Evolutionary conservation across 2,797 vertebrate genomes (phyloP).

Genomic region (Todus mexicanus): DNA sequence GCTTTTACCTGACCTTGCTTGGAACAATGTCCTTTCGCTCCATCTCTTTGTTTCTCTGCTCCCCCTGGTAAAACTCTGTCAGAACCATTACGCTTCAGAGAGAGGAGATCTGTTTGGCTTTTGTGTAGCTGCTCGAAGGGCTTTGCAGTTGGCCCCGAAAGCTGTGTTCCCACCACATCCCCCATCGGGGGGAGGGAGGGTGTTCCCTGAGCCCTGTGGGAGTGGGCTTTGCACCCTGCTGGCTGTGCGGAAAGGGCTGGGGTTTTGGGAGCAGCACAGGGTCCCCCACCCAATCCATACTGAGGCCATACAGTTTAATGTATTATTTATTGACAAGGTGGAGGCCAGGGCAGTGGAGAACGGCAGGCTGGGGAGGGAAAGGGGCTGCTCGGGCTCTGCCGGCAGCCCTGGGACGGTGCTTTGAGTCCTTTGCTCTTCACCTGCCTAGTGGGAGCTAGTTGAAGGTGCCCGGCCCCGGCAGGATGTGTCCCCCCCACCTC

Average conservation of each 20-base stretch:
- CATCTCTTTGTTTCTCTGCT: background rate
- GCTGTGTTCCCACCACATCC: background rate
- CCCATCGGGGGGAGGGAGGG: accelerated
- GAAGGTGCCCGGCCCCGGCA: background rate
- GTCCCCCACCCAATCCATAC: background rate
- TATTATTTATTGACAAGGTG: constrained; percentile 46
- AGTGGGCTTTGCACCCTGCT: background rate
- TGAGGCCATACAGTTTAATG: background rate
- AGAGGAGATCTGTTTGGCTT: background rate
- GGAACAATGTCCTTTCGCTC: background rate
- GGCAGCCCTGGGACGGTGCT: background rate
- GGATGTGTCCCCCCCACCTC: background rate
- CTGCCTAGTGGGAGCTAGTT: background rate
- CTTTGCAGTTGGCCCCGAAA: background rate
- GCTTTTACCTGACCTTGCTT: constrained; percentile 44
- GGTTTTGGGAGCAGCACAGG: background rate
- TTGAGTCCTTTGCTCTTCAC: background rate
- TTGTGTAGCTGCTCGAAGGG: background rate
- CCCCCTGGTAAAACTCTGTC: constrained; percentile 43
- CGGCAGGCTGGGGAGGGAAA: background rate
- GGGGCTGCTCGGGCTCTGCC: background rate
- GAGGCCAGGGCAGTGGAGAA: background rate
- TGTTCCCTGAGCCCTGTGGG: background rate
- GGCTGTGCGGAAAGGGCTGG: background rate
- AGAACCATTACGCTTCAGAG: constrained; percentile 23